Evolutionary conservation across 2,113 vertebrate genomes (phyloP), one percentile per base, ranked within the genome.

Genomic region (Pygoscelis adeliae): DNA sequence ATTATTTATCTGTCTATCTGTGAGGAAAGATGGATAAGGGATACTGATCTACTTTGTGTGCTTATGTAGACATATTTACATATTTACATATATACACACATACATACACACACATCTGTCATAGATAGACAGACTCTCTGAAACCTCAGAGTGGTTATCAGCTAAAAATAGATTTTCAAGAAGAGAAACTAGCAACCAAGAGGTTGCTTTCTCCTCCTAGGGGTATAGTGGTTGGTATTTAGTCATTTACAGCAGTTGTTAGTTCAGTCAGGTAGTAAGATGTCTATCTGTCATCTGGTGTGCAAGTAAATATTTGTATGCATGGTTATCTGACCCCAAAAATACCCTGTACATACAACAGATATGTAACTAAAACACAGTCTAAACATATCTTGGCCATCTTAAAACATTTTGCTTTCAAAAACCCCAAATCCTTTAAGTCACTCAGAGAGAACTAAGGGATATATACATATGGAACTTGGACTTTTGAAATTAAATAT

Each of bases 401-500:
- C 71, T 73, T 80, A 78, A 86, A 91, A 55, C 29, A 66, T 62
- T 62, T 66, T 77, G 15, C 71, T 94, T 90, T 96, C 58, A 85
- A 93, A 94, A 94, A 80, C 27, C 50, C 40, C n/a, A 95, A 82
- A 96, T 79, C 83, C 42, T 80, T 91, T 83, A 94, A 91, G 58
- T 72, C 2, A 0, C 16, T 77, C 40, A 44, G 81, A 80, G 66
- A 90, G 53, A 93, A 70, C 78, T 77, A 36, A 69, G 62, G 66
- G 74, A 90, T 95, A 66, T n/a, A 61, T 79, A 46, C 44, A 46
- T 70, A 66, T 40, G 71, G 71, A 88, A 81, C 56, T 63, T 86
- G 70, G 87, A 81, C 53, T 93, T 91, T 47, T 47, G 67, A 91
- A 88, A 93, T 96, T 82, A 96, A 89, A 93, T 91, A 66, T 83